These are phyloP conservation scores for Bombylius major DNA, from an alignment of 2,888 invertebrate species.

Conservation along the genomic window DNA sequence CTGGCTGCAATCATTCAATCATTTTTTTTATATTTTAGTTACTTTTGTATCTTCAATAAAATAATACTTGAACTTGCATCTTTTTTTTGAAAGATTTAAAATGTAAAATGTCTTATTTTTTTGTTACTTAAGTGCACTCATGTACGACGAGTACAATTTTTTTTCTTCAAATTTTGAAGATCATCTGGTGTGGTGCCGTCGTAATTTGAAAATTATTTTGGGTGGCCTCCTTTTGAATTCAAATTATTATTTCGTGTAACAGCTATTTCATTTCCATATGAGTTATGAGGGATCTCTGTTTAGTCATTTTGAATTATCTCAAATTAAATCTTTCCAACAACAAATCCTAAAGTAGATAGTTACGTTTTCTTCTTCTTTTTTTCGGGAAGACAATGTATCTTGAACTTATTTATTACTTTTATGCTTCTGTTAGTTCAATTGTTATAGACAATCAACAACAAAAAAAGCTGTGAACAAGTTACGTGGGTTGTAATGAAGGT, in stretches of 20 bases:
- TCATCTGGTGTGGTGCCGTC: no score
- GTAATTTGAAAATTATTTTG: neutral
- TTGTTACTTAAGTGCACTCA: neutral
- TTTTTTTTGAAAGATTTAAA: no score
- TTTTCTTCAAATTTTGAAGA: neutral
- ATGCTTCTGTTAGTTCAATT: neutral
- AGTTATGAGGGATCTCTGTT: neutral
- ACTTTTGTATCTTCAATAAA: no score
- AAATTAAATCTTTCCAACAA: conserved; percentile 5
- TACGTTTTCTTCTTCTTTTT: neutral
- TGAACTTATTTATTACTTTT: neutral
- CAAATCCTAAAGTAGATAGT: neutral
- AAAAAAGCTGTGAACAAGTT: conserved; percentile 1
- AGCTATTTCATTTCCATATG: neutral
- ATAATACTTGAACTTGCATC: no score
- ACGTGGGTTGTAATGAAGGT: conserved; percentile 3
- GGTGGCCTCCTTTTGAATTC: neutral
- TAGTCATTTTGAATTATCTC: conserved; percentile 4
- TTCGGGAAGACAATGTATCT: neutral
- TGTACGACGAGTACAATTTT: neutral
- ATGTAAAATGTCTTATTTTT: neutral
- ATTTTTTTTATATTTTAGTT: no score
- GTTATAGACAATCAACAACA: neutral
- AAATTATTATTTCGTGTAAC: conserved; percentile 6
- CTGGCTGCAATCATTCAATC: no score